Base-by-base conservation (phyloP, 23 tunicate genomes). In the Ciona savignyi region DNA sequence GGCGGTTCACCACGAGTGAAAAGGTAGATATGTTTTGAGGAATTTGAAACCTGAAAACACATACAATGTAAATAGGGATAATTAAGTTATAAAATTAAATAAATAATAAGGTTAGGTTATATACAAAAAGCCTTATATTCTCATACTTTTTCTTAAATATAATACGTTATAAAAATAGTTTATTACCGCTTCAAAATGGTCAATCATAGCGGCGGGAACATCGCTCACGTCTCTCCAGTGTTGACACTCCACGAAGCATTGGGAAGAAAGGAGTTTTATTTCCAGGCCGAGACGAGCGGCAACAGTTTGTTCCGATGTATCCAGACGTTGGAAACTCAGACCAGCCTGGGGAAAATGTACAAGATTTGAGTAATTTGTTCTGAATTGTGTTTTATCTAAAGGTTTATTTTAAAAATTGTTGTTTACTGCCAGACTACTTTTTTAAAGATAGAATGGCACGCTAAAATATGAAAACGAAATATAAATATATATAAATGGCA, bases 1-100 rank as follows among this genome's bases (percentile, higher is more conserved):
- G 73, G 73, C 3, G 81, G 73, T 51, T 72, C 76, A 42, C 76
- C 76, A 3, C 51, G 34, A 15, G 76, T 72, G 33, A 72, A 72
- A 19, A 49, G 64, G 64, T 33, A 72, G 27, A 72, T n/a, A 29
- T 72, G 34, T 49, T 49, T 31, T 1, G 65, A 42, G 3, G 30
- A 29, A 4, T 48, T 49, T 2, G 51, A 3, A 23, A 72, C 34
- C 76, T 72, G 15, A 32, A 63, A 63, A 22, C 15, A 42, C 9
- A 42, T 42, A 9, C 56, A n/a, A n/a, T n/a, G n/a, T 42, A 42
- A 42, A 42, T 42, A 6, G 56, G 15, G 9, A 6, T 42, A 42
- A 42, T 6, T 15, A 42, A 42, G 9, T 42, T 6, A 42, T 15
- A 42, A 42, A n/a, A 6, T 42, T 42, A 42, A 42, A 42, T 15